These are phyloP conservation scores for Saccostrea echinata DNA, from an alignment of 1,140 invertebrate species.

Conservation along the genomic window DNA sequence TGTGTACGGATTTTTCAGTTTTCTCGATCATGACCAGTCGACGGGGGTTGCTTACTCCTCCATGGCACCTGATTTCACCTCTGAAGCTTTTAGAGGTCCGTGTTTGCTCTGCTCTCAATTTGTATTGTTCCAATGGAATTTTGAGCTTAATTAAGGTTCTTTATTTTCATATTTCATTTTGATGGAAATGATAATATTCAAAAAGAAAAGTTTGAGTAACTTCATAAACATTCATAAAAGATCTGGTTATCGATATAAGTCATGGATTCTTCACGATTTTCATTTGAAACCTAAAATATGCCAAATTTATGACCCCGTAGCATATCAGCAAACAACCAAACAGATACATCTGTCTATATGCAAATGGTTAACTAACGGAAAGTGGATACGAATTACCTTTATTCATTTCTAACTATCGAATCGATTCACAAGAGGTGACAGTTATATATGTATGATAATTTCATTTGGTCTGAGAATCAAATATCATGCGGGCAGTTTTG, in stretches of 20 bases:
- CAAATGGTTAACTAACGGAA: conserved; percentile 1
- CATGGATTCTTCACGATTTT: background rate
- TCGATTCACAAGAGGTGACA: background rate
- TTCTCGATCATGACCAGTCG: no score
- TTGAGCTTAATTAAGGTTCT: no score
- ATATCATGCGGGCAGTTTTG: background rate
- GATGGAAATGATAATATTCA: no score
- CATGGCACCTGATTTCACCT: no score
- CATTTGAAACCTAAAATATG: background rate
- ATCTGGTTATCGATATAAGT: background rate
- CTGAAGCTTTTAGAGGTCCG: no score
- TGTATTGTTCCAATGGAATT: no score
- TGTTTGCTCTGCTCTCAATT: no score
- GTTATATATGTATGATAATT: conserved; percentile 8
- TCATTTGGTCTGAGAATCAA: background rate
- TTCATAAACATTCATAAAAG: no score
- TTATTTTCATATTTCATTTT: no score
- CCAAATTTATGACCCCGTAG: background rate
- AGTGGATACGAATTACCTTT: conserved; percentile 6
- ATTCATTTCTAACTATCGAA: conserved; percentile 6
- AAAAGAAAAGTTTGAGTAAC: no score
- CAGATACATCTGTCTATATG: background rate
- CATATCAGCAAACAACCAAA: background rate
- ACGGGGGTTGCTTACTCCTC: no score
- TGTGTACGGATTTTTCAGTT: no score